phyloP scores from a whole-genome alignment of 2,888 invertebrate species.

The Plagiodera versicolora region DNA sequence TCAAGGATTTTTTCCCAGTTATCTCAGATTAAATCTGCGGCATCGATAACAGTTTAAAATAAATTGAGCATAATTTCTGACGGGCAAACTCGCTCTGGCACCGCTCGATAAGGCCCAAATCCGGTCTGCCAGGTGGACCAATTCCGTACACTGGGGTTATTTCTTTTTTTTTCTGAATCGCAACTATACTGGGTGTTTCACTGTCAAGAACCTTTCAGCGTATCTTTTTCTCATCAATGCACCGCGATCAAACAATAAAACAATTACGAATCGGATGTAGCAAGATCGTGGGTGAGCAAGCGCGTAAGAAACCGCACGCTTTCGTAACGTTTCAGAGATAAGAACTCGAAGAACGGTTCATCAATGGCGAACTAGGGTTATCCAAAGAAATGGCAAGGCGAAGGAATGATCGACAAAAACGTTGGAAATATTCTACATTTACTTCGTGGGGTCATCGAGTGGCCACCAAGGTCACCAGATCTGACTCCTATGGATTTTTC shows the following conservation, averaged over 20 bases:
- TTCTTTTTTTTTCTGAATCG: too few species aligned
- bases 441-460: too few species aligned
- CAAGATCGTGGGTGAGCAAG: constrained; percentile 10
- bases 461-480: too few species aligned
- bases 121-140: too few species aligned
- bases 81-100: too few species aligned
- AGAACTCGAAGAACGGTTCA: constrained; percentile 8
- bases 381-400: background rate
- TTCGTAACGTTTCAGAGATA: constrained; percentile 16
- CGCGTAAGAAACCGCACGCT: constrained; percentile 8
- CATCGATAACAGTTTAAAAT: too few species aligned
- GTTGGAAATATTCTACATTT: background rate
- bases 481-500: too few species aligned
- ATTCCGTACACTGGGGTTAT: too few species aligned
- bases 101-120: too few species aligned
- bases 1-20: background rate
- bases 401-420: background rate
- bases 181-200: too few species aligned
- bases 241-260: background rate
- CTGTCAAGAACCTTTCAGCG: background rate
- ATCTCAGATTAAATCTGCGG: too few species aligned
- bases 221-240: constrained; percentile 11
- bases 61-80: too few species aligned
- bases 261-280: background rate
- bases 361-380: constrained; percentile 14